Conservation (phyloP, 2,113 vertebrate genomes). For the Canis aureus region DNA sequence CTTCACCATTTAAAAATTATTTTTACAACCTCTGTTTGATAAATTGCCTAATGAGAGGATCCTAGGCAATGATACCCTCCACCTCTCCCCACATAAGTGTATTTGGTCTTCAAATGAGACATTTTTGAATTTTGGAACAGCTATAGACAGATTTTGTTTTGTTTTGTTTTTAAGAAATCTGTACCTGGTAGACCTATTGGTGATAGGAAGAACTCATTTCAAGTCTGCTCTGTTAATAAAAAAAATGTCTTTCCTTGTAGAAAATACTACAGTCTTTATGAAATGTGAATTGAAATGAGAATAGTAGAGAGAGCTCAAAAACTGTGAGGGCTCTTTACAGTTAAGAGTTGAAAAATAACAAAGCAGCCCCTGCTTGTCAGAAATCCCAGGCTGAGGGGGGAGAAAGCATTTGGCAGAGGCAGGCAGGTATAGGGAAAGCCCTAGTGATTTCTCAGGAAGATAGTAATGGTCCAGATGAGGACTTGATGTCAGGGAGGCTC, state of each 20-base stretch:
- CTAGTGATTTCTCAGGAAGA: constrained; percentile 72
- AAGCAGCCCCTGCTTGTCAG: constrained; percentile 51
- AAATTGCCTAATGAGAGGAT: constrained; percentile 28
- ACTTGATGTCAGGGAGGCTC: constrained; percentile 68
- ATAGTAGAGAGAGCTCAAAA: not conserved
- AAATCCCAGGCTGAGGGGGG: constrained; percentile 24
- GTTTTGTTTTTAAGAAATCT: not conserved
- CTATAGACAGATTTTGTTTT: not conserved
- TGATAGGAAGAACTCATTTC: constrained; percentile 50
- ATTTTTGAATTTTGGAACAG: constrained; percentile 44
- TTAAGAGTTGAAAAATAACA: constrained; percentile 54
- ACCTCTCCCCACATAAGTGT: not conserved
- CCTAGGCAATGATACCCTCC: not conserved
- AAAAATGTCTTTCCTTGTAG: not conserved
- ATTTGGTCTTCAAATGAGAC: constrained; percentile 46
- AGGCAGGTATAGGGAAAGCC: constrained; percentile 74
- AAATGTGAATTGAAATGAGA: constrained; percentile 6
- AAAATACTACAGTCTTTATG: constrained; percentile 39
- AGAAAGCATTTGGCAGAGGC: constrained; percentile 82
- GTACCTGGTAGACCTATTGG: constrained; percentile 34
- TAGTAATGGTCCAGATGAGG: constrained; percentile 72
- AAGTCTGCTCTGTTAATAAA: constrained; percentile 11
- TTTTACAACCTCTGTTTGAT: not conserved
- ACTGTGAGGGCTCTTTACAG: constrained; percentile 26
- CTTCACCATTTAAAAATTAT: not conserved